phyloP scores from a whole-genome alignment of 2,113 vertebrate genomes.

The Microcebus murinus region DNA sequence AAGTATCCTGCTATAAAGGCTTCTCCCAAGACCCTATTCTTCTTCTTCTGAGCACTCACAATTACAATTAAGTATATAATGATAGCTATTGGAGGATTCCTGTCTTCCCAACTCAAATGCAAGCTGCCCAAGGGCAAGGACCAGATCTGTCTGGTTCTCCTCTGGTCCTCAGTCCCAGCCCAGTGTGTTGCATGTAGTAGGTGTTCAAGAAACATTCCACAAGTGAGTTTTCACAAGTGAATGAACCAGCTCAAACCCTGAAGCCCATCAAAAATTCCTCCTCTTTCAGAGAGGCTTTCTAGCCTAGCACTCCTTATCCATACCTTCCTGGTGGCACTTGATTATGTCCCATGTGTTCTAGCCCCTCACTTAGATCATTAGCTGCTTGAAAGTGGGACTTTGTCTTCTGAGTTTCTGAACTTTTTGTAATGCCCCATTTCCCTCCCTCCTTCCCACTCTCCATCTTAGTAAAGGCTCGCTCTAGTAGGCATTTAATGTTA shows the following conservation, averaged over 20 bases:
- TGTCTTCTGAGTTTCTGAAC: conserved; percentile 1
- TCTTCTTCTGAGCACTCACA: background rate
- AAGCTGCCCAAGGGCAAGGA: background rate
- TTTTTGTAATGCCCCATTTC: background rate
- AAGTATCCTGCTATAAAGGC: background rate
- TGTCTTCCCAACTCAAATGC: conserved; percentile 16
- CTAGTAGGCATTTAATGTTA: conserved; percentile 10
- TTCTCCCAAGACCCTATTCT: background rate
- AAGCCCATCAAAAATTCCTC: background rate
- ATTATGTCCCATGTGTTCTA: background rate
- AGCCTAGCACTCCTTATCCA: background rate
- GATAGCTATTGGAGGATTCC: background rate
- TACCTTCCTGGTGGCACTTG: background rate
- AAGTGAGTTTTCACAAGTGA: background rate
- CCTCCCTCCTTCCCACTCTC: background rate
- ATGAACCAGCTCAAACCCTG: background rate
- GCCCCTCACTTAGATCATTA: background rate
- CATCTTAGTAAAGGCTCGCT: background rate
- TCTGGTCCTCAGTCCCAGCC: background rate
- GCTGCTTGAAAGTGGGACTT: background rate
- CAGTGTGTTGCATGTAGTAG: background rate
- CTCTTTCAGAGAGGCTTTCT: background rate
- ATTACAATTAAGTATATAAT: background rate
- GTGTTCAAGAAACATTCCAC: conserved; percentile 7
- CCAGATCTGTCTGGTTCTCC: background rate